Evolutionary conservation across 2,888 invertebrate genomes (phyloP).

Genomic region (Ashinkailepas kermadecensis): DNA sequence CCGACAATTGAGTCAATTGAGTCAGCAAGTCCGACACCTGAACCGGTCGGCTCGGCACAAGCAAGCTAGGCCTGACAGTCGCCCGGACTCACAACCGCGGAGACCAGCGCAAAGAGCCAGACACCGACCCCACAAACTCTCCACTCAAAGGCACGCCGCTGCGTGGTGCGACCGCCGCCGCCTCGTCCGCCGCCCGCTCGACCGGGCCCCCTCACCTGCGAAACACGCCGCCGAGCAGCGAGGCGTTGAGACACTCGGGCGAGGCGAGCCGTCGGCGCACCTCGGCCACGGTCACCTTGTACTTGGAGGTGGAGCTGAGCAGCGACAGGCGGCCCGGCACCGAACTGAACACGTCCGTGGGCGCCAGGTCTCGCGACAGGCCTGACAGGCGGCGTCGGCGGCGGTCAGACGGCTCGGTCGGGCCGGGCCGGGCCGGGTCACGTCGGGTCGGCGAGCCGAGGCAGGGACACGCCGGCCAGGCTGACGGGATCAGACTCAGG

Average conservation of each 20-base stretch:
- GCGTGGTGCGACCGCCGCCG: neutral
- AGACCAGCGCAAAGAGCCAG: too few relatives aligned
- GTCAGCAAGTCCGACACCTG: too few relatives aligned
- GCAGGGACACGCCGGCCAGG: too few relatives aligned
- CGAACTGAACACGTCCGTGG: constrained; percentile 45
- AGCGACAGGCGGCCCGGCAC: constrained; percentile 49
- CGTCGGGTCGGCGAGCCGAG: neutral
- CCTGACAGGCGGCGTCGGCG: neutral
- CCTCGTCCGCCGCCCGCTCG: neutral
- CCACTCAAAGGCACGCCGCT: too few relatives aligned
- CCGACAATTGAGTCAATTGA: too few relatives aligned
- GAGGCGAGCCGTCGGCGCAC: constrained; percentile 48
- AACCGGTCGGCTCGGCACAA: too few relatives aligned
- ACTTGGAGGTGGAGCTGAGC: constrained; percentile 49
- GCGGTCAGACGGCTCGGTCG: neutral
- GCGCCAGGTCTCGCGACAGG: constrained; percentile 30
- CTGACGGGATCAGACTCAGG: too few relatives aligned
- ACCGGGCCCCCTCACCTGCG: constrained; percentile 37
- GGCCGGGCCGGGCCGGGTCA: neutral
- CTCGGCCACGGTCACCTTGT: constrained; percentile 50
- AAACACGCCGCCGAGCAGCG: constrained; percentile 49
- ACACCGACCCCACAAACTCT: too few relatives aligned
- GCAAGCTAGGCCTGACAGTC: too few relatives aligned
- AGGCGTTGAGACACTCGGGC: constrained; percentile 51
- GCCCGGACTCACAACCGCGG: too few relatives aligned